Evolutionary conservation across 2,113 vertebrate species (phyloP).

Genomic region (Microtus pennsylvanicus): DNA sequence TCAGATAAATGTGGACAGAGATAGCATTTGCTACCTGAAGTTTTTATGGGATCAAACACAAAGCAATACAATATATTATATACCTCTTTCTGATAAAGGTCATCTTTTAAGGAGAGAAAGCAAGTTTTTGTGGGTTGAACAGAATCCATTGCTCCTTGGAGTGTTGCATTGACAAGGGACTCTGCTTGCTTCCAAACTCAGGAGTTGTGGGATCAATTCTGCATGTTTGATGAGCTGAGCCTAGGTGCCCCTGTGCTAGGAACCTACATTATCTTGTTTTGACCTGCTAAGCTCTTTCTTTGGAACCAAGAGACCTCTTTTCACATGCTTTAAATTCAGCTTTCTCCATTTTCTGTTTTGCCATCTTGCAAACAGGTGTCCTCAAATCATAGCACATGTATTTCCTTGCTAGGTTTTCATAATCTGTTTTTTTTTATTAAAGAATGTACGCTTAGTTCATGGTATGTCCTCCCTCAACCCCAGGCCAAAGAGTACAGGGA

Average conservation of each 20-base stretch:
- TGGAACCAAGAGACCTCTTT: background rate
- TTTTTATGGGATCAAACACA: constrained; percentile 18
- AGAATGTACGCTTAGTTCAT: background rate
- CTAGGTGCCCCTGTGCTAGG: background rate
- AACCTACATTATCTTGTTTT: background rate
- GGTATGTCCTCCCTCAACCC: background rate
- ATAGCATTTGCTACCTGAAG: background rate
- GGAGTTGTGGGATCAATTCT: constrained; percentile 22
- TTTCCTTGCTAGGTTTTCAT: background rate
- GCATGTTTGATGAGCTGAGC: background rate
- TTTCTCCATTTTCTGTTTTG: background rate
- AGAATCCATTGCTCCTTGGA: background rate
- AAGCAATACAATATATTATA: background rate
- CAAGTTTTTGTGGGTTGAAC: background rate
- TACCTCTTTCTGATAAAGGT: background rate
- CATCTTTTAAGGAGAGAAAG: background rate
- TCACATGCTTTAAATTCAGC: background rate
- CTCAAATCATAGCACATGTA: background rate
- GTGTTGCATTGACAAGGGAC: background rate
- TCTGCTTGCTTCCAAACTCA: background rate
- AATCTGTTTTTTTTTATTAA: background rate
- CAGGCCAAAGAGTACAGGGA: background rate
- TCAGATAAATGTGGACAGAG: constrained; percentile 14
- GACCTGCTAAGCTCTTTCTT: background rate
- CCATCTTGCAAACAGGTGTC: background rate